phyloP scores from a whole-genome alignment of 2,113 vertebrate genomes.

The Ophthalmolycus amberensis region DNA sequence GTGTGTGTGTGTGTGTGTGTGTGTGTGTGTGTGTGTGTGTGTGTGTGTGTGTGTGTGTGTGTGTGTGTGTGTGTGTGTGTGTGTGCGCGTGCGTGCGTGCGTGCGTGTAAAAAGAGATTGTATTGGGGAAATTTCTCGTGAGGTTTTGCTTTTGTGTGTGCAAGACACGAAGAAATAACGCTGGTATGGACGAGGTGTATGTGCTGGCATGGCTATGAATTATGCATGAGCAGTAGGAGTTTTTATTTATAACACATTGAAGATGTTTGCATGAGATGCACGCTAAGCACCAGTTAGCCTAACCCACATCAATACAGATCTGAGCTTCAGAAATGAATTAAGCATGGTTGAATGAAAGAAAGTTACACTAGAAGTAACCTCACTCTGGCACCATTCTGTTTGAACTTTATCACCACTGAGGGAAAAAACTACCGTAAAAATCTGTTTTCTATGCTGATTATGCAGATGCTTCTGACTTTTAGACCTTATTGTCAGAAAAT shows the following conservation, averaged over 20 bases:
- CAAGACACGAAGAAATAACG: conserved; percentile 42
- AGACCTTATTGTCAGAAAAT: conserved; percentile 42
- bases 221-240: conserved; percentile 69
- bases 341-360: conserved; percentile 23
- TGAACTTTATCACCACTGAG: conserved; percentile 49
- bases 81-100: not conserved
- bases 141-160: conserved; percentile 48
- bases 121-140: conserved; percentile 34
- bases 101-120: not conserved
- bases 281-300: conserved; percentile 50
- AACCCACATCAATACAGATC: conserved; percentile 60
- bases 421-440: not conserved
- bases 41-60: not conserved
- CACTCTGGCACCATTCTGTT: conserved; percentile 41
- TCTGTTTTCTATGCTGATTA: conserved; percentile 8
- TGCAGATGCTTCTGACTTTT: conserved; percentile 35
- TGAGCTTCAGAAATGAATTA: conserved; percentile 63
- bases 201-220: conserved; percentile 59
- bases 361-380: conserved; percentile 43
- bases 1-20: no score
- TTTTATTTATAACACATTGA: conserved; percentile 73
- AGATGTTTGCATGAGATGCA: conserved; percentile 62
- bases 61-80: not conserved
- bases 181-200: conserved; percentile 25
- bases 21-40: not conserved